Evolutionary conservation across 2,888 invertebrate species (phyloP).

Genomic region (Drosophila siamana): DNA sequence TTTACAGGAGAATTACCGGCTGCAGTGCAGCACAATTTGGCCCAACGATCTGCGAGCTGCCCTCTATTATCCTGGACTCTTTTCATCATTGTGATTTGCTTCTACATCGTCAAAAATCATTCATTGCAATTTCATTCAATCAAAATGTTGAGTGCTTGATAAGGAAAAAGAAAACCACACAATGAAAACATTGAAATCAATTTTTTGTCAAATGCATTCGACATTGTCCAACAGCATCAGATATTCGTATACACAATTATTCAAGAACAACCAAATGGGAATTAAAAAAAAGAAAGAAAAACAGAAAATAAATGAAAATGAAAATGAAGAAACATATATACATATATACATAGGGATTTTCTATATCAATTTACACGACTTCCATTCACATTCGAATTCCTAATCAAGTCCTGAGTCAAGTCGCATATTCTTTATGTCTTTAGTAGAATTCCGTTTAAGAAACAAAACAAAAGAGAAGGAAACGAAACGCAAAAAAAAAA

Average conservation of each 20-base stretch:
- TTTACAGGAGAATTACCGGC: constrained; percentile 83
- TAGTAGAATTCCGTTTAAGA: constrained; percentile 16
- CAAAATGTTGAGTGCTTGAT: constrained; percentile 19
- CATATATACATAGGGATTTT: constrained; percentile 53
- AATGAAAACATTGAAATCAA: constrained; percentile 16
- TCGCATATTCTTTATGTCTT: constrained; percentile 20
- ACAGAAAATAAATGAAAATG: too few relatives aligned
- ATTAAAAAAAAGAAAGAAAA: not conserved
- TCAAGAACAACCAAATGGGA: constrained; percentile 1
- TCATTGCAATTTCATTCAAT: constrained; percentile 39
- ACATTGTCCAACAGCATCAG: constrained; percentile 50
- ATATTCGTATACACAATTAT: constrained; percentile 33
- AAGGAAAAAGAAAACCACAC: not conserved
- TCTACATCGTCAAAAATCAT: constrained; percentile 27
- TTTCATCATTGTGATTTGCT: constrained; percentile 46
- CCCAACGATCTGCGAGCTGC: constrained; percentile 51
- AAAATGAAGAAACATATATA: constrained; percentile 15
- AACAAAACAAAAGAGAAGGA: not conserved
- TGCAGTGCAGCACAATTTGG: constrained; percentile 83
- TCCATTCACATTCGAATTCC: constrained; percentile 41
- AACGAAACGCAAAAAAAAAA: not conserved
- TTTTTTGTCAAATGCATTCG: constrained; percentile 28
- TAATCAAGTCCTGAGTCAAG: constrained; percentile 35
- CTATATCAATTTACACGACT: constrained; percentile 66
- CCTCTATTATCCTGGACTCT: constrained; percentile 34